These are phyloP conservation scores for Aphidius gifuensis DNA, from an alignment of 1,140 invertebrate species.

Conservation along the genomic window DNA sequence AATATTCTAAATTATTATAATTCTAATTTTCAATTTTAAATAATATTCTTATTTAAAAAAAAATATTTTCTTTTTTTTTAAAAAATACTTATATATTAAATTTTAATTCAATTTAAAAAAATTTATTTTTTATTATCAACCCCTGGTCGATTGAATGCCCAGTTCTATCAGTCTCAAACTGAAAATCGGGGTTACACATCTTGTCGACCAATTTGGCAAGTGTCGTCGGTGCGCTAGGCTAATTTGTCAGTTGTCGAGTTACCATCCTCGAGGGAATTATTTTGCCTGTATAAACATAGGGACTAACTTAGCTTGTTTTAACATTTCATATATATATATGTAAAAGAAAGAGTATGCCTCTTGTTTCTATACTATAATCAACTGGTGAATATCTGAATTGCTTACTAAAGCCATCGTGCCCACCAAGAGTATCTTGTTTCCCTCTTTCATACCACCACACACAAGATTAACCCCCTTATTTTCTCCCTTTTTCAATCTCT, in stretches of 20 bases:
- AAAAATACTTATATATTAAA: too few species aligned
- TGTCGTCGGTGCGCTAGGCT: constrained; percentile 55
- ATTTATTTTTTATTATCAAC: neutral
- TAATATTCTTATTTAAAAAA: too few species aligned
- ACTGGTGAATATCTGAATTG: constrained; percentile 56
- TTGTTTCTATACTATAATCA: constrained; percentile 51
- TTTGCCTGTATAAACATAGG: neutral
- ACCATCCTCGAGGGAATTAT: constrained; percentile 49
- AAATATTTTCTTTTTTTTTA: too few species aligned
- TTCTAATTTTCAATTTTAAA: too few species aligned
- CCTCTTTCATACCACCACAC: neutral
- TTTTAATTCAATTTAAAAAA: too few species aligned
- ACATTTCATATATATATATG: constrained; percentile 6
- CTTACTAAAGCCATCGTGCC: constrained; percentile 38
- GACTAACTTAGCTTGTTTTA: neutral
- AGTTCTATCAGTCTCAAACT: constrained; percentile 36
- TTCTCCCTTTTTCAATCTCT: constrained; percentile 27
- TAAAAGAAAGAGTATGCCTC: constrained; percentile 31
- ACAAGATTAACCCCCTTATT: neutral
- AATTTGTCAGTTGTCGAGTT: constrained; percentile 60
- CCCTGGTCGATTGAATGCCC: constrained; percentile 15
- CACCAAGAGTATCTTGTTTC: constrained; percentile 24
- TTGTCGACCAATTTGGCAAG: constrained; percentile 56
- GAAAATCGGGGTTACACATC: constrained; percentile 22
- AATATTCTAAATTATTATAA: too few species aligned